Evolutionary conservation across 1,140 invertebrate species (phyloP), one percentile per base, ranked within the genome.

Genomic region (Macrotrachela quadricornifera): DNA sequence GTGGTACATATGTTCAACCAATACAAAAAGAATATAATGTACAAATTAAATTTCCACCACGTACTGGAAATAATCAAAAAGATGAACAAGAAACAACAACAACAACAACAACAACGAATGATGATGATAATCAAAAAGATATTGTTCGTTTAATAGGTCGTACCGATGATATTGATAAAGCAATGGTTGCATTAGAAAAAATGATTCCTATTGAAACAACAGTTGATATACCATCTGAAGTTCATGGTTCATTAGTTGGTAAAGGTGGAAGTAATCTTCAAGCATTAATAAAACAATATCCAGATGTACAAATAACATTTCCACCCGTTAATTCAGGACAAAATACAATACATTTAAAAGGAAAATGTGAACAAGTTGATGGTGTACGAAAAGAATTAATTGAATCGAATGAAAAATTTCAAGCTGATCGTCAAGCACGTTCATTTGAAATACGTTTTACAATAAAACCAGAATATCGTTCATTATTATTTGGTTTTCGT

Each of bases 221-320:
- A 30, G 2, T 30, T 4, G 21, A 30, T 30, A 30, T 30, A 4
- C 21, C 21, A 30, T 30, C 2, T 30, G 21, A 30, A 30, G 21
- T 8, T 30, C 21, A 30, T 30, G 21, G 21, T 4, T 8, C 21
- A 30, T 30, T 30, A 30, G 21, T 30, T 30, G 21, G 21, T 30
- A 30, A 30, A 30, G 8, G 8, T 30, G 21, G 21, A 4, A 30
- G 21, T 30, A 2, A 30, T 4, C 8, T 44, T 3, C 2, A 15
- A 61, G 81, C 84, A 37, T 86, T 92, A 50, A 85, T 82, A 76
- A 83, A 88, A 59, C 85, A 91, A 58, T 90, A 84, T 64, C 84
- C 85, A 14, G 83, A 83, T 30, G 85, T 90, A 6, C 75, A 78
- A 14, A 86, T 91, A 58, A 85, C 83, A 65, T 90, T 91, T 67